Conservation (phyloP, 2,888 invertebrate species). For the Drosophila robusta region DNA sequence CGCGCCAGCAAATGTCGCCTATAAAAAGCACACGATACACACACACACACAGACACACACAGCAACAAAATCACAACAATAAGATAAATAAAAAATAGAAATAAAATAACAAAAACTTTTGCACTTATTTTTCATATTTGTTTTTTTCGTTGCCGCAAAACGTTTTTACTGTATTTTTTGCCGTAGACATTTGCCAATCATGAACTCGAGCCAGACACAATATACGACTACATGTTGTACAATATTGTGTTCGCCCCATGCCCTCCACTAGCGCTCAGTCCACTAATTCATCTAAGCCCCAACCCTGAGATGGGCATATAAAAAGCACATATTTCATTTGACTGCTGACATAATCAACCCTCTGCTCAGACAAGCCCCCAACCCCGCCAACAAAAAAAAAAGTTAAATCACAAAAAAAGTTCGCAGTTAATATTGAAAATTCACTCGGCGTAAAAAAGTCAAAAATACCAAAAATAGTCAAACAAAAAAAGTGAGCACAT, state of each 20-base stretch:
- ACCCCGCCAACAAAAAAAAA: conserved; percentile 3
- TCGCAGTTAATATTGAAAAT: conserved; percentile 30
- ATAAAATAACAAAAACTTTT: conserved; percentile 45
- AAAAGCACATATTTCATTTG: conserved; percentile 55
- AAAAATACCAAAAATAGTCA: conserved; percentile 13
- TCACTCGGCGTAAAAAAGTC: conserved; percentile 26
- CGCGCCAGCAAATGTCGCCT: conserved; percentile 68
- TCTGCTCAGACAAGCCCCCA: conserved; percentile 30
- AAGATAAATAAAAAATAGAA: conserved; percentile 37
- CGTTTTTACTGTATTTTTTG: conserved; percentile 13
- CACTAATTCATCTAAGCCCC: conserved; percentile 35
- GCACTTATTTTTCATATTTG: conserved; percentile 47
- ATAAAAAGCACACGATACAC: conserved; percentile 53
- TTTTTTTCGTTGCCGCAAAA: conserved; percentile 5
- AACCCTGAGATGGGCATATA: conserved; percentile 30
- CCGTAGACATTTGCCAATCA: conserved; percentile 45
- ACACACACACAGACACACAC: conserved; percentile 32
- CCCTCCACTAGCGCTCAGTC: conserved; percentile 3
- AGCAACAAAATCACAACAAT: conserved; percentile 48
- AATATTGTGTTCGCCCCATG: conserved; percentile 20
- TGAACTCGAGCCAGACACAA: conserved; percentile 51
- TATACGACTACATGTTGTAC: conserved; percentile 34
- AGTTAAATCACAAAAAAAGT: neutral
- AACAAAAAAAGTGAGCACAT: conserved; percentile 2
- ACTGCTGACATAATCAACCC: conserved; percentile 59